Evolutionary conservation across 1,140 invertebrate species (phyloP).

Genomic region (Glossosoma conforme): DNA sequence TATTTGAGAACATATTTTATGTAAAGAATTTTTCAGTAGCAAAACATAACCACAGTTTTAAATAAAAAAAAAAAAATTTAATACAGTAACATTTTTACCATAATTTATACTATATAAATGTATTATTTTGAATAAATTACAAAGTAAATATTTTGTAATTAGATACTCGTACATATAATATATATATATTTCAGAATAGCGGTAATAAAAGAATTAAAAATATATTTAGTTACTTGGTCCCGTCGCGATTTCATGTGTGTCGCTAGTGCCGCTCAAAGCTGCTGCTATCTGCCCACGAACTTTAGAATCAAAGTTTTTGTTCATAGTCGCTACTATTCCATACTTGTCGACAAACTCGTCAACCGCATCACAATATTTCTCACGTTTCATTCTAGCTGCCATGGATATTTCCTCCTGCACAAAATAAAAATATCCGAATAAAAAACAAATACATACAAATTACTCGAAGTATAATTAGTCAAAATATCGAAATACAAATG

Average conservation of each 20-base stretch:
- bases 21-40: too few species aligned
- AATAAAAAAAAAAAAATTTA: background rate
- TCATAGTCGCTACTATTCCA: conserved; percentile 15
- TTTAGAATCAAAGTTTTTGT: conserved; percentile 10
- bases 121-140: background rate
- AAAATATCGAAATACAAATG: too few species aligned
- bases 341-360: conserved; percentile 15
- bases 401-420: conserved; percentile 11
- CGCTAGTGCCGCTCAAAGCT: conserved; percentile 8
- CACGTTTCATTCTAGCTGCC: background rate
- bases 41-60: background rate
- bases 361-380: conserved; percentile 16
- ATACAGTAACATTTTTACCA: background rate
- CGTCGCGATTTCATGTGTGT: too few species aligned
- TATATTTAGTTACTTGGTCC: background rate
- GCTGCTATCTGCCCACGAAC: conserved; percentile 16
- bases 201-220: background rate
- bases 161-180: too few species aligned
- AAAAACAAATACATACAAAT: too few species aligned
- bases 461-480: too few species aligned
- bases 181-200: too few species aligned
- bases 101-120: background rate
- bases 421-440: conserved; percentile 9
- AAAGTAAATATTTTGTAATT: background rate
- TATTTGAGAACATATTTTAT: too few species aligned